A percentile compares a stretch with the other conserved stretches of the same genome.
phyloP scores from a whole-genome alignment of 2,888 invertebrate species.

The Bursaphelenchus okinawaensis region DNA sequence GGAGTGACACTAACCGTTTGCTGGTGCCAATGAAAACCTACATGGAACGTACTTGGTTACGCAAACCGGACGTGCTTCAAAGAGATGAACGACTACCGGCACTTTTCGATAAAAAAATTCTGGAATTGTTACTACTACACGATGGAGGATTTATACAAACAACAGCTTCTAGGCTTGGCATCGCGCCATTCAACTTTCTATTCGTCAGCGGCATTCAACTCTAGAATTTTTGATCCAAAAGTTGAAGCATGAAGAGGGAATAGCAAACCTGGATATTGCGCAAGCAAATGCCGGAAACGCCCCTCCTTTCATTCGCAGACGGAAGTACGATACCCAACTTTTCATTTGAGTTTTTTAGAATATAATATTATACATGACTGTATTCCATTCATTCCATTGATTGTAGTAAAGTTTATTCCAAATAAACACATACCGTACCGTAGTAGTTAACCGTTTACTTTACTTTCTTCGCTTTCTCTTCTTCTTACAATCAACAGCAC shows the following conservation, averaged over 20 bases:
- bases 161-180: neutral
- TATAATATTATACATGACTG: too few relatives aligned
- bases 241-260: neutral
- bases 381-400: too few relatives aligned
- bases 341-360: too few relatives aligned
- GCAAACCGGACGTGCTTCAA: neutral
- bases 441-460: too few relatives aligned
- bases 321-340: neutral
- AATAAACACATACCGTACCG: too few relatives aligned
- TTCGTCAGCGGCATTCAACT: neutral
- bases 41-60: neutral
- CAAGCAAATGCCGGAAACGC: neutral
- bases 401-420: too few relatives aligned
- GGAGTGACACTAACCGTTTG: neutral
- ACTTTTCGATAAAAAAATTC: neutral
- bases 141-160: neutral
- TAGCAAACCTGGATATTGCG: neutral
- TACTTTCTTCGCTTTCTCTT: neutral
- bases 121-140: neutral
- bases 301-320: neutral
- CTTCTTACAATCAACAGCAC: neutral
- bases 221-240: neutral
- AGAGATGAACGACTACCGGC: constrained; percentile 9
- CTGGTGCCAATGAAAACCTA: neutral
- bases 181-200: neutral